Evolutionary conservation across 2,113 vertebrate species (phyloP), one percentile per base, ranked within the genome.

Genomic region (Pelodiscus sinensis): DNA sequence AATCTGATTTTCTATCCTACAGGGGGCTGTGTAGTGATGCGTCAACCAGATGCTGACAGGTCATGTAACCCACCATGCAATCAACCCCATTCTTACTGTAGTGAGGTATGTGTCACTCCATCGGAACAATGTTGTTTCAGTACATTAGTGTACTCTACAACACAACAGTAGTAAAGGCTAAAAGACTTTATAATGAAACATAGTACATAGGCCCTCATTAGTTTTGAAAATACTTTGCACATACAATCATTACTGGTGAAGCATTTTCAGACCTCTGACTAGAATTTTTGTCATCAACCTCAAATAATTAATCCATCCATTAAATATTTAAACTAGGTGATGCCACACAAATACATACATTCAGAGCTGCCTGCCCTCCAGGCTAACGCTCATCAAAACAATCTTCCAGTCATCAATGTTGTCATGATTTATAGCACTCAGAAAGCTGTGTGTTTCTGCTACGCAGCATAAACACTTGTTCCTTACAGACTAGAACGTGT

Each of bases 61-160:
- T 98, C 98, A 90, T 99, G 99, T 97, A 98, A 98, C 81, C 99
- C 99, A 18, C 98, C 98, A 9, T 99, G 99, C 95, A 98, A 98
- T 91, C 98, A 98, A 89, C 98, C 98, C 68, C 98, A 99, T 81
- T 98, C 99, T 22, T 98, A 98, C 96, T 99, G 99, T 96, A 98
- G 98, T 10, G 98, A 99, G 99, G 99, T 99, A 98, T 95, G 98
- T 97, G 81, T 56, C 79, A 83, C 86, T 92, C 93, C 95, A 90
- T 92, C 56, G 88, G 92, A 88, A 89, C 81, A 29, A 97, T 86
- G 14, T 60, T 27, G 81, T 89, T 87, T 86, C 75, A 88, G 44
- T n/a, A 50, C 83, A 71, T 90, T 82, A 50, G 60, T 79, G 55
- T 92, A 57, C 54, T 44, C 88, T 58, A 58, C 84, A 88, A 50